Evolutionary conservation across 1,140 invertebrate genomes (phyloP).

Genomic region (Popillia japonica): DNA sequence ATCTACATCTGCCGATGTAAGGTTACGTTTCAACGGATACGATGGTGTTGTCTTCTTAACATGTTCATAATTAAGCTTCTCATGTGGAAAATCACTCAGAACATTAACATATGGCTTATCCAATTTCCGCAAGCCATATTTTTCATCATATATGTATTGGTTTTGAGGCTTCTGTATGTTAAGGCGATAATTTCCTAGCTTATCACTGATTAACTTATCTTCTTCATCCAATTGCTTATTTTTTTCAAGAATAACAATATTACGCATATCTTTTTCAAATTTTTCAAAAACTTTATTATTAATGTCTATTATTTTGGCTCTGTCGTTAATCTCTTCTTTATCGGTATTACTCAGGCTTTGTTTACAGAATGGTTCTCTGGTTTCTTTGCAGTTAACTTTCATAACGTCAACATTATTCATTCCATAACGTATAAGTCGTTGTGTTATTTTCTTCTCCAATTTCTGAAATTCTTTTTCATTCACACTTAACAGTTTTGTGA

Average conservation of each 20-base stretch:
- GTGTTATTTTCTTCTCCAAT: slow-evolving; percentile 34
- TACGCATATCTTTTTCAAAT: slow-evolving; percentile 25
- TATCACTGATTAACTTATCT: not conserved
- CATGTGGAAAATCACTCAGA: not conserved
- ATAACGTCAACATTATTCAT: not conserved
- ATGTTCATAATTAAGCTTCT: not conserved
- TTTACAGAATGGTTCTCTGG: not conserved
- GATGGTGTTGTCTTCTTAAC: not conserved
- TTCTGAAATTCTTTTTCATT: slow-evolving; percentile 29
- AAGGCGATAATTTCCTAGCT: not conserved
- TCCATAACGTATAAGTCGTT: not conserved
- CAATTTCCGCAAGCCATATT: too few species aligned
- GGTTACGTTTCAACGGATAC: not conserved
- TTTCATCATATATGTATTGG: too few species aligned
- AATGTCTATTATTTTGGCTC: not conserved
- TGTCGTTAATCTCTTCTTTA: not conserved
- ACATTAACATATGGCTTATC: not conserved
- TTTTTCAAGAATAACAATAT: slow-evolving; percentile 24
- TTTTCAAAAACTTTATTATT: slow-evolving; percentile 15
- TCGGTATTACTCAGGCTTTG: not conserved
- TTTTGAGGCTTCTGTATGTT: not conserved
- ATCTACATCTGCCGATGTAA: not conserved
- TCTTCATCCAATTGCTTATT: not conserved
- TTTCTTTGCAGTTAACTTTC: not conserved
- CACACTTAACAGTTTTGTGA: not conserved